phyloP scores from a whole-genome alignment of 2,797 vertebrate genomes.

The Rhynchonycteris naso region DNA sequence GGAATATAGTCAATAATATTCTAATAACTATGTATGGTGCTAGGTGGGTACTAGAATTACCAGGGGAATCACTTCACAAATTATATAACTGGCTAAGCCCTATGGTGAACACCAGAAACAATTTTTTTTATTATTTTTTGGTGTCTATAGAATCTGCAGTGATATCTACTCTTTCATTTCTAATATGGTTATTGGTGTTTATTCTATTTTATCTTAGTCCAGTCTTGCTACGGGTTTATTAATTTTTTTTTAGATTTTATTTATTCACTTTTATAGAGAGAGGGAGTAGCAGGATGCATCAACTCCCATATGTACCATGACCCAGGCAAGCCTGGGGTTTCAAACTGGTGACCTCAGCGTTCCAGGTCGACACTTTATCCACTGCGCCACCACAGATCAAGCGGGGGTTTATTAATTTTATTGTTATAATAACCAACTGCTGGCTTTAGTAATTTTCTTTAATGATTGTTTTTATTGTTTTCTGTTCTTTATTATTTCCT shows the following conservation, averaged over 20 bases:
- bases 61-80: not conserved
- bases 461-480: not conserved
- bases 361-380: no score
- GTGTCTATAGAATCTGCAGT: not conserved
- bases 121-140: not conserved
- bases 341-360: no score
- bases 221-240: not conserved
- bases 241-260: not conserved
- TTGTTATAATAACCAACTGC: not conserved
- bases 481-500: slow-evolving; percentile 23
- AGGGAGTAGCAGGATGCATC: no score
- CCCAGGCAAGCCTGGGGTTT: no score
- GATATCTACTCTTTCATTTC: not conserved
- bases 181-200: not conserved
- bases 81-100: not conserved
- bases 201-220: not conserved
- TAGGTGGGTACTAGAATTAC: not conserved
- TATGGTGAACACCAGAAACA: not conserved
- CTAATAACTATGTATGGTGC: not conserved
- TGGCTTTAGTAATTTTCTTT: not conserved
- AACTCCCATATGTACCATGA: no score
- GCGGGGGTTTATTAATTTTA: not conserved
- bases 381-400: no score
- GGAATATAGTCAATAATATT: not conserved
- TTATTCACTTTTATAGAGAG: no score